A percentile compares a stretch with the other conserved stretches of the same genome.
Evolutionary conservation across 2,113 vertebrate species (phyloP).

Genomic region (Saimiri boliviensis): DNA sequence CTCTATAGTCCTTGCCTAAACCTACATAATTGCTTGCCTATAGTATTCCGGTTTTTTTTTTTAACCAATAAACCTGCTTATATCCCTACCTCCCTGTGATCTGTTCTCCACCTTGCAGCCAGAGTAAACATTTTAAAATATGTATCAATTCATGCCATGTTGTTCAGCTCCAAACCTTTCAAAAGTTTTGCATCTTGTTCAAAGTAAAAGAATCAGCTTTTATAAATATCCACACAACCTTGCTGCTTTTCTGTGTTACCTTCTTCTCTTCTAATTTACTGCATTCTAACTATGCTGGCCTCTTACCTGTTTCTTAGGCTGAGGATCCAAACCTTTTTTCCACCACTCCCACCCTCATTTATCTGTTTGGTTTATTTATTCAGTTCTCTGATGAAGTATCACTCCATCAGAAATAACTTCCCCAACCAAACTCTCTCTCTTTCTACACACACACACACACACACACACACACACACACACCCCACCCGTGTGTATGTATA

Average conservation of each 20-base stretch:
- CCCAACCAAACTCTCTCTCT: not conserved
- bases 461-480: too few species aligned
- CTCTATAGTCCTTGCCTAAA: not conserved
- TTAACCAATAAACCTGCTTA: not conserved
- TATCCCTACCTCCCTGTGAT: not conserved
- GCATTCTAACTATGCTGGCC: not conserved
- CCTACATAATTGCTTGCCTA: not conserved
- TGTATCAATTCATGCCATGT: not conserved
- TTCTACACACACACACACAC: too few species aligned
- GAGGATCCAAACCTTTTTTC: not conserved
- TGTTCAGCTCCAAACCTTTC: not conserved
- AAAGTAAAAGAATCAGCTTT: not conserved
- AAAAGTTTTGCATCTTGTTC: not conserved
- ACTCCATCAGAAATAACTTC: not conserved
- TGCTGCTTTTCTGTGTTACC: not conserved
- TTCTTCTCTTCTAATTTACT: not conserved
- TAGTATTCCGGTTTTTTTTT: not conserved
- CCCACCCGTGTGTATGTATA: not conserved
- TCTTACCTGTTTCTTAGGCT: not conserved
- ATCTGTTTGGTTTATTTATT: not conserved
- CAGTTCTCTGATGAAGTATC: not conserved
- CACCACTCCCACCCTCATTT: not conserved
- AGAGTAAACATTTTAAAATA: not conserved
- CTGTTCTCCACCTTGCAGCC: too few species aligned
- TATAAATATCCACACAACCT: not conserved